phyloP scores from a whole-genome alignment of 1,140 invertebrate genomes.

The Scaptomyza pallida region DNA sequence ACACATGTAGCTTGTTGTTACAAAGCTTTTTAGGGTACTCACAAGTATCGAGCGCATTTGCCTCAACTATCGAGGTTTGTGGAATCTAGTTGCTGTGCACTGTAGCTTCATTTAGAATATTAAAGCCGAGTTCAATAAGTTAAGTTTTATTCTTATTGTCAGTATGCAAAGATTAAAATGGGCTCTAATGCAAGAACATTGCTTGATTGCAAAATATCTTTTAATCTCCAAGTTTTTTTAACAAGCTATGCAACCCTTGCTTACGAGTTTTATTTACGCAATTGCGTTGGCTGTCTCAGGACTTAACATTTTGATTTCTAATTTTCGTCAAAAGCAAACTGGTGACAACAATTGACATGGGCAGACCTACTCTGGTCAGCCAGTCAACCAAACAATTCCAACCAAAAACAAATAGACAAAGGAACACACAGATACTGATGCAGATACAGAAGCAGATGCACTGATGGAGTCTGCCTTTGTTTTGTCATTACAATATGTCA shows the following conservation, averaged over 20 bases:
- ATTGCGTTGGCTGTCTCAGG: conserved; percentile 25
- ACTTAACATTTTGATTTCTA: conserved; percentile 56
- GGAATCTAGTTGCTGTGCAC: too few species aligned
- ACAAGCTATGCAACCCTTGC: too few species aligned
- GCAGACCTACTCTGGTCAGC: conserved; percentile 35
- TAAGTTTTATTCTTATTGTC: too few species aligned
- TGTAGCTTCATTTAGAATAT: too few species aligned
- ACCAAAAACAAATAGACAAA: not conserved
- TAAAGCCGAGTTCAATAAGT: too few species aligned
- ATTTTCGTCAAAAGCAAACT: conserved; percentile 45
- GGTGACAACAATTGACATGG: conserved; percentile 48
- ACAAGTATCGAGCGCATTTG: conserved; percentile 20
- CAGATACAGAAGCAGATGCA: not conserved
- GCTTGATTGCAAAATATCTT: too few species aligned
- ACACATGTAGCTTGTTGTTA: conserved; percentile 26
- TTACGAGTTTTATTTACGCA: too few species aligned
- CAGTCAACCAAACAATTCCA: conserved; percentile 6
- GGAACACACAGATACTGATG: not conserved
- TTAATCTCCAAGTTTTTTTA: too few species aligned
- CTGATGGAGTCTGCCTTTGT: conserved; percentile 39
- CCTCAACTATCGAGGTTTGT: not conserved
- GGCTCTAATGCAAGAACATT: too few species aligned
- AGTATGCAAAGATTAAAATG: too few species aligned
- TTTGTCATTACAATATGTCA: conserved; percentile 65
- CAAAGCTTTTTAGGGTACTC: conserved; percentile 26